Evolutionary conservation across 2,113 vertebrate genomes (phyloP).

Genomic region (Addax nasomaculatus): DNA sequence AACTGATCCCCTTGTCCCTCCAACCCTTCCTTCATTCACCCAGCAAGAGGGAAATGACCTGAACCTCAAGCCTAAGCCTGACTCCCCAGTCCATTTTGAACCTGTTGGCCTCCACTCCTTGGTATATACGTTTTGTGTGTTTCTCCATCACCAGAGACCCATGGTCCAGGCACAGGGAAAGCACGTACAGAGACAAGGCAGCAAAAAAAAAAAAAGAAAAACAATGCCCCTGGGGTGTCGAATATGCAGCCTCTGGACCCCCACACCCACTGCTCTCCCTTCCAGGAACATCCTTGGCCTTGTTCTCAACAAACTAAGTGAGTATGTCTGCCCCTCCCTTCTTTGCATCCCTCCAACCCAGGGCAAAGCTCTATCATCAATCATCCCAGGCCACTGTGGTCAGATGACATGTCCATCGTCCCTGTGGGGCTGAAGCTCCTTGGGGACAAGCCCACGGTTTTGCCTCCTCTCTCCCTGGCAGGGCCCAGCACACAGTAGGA

Average conservation of each 20-base stretch:
- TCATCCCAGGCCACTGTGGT: neutral
- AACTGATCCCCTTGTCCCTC: accelerated
- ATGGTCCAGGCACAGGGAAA: neutral
- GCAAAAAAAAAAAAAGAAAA: neutral
- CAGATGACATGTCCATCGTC: neutral
- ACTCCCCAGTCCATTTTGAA: neutral
- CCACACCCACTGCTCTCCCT: neutral
- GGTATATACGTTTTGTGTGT: too few relatives aligned
- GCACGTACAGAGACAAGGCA: accelerated
- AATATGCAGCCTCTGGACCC: too few relatives aligned
- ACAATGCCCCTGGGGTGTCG: neutral
- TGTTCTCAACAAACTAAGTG: neutral
- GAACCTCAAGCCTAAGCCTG: neutral
- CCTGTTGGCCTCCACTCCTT: neutral
- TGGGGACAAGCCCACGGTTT: neutral
- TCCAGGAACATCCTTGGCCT: too few relatives aligned
- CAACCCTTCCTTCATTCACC: neutral
- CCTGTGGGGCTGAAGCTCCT: neutral
- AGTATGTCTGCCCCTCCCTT: neutral
- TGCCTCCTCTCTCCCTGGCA: neutral
- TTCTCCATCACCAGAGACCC: neutral
- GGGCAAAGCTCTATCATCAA: neutral
- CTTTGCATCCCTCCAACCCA: neutral
- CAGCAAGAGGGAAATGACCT: neutral
- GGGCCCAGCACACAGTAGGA: neutral